Base-by-base conservation (phyloP, 1,140 invertebrate genomes). In the Hycleus phaleratus region DNA sequence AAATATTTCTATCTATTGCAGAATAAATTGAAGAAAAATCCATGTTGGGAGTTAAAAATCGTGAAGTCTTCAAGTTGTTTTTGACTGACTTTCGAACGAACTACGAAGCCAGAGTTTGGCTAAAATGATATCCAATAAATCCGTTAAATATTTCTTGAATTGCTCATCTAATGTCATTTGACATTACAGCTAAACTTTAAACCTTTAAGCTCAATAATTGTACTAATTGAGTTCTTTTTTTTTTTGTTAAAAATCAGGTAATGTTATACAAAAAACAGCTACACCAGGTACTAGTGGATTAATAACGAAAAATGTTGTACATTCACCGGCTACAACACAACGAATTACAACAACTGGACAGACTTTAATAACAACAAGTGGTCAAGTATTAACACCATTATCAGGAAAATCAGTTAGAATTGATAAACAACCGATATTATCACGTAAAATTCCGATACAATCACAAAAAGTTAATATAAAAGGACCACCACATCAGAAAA, bases 311-410 rank as follows among this genome's bases (percentile, higher is more conserved):
- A 12, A 40, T 49, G 26, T 62, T 51, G 7, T 26, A 7, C 40
- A 40, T 2, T 43, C 38, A n/a, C 42, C 42, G 1, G 5, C 46
- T 6, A 53, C 26, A 8, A 25, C 52, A 11, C 9, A 18, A 12
- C 32, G 7, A 42, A 42, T n/a, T 10, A 42, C 40, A 42, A 4
- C 9, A 11, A n/a, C 40, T 42, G 11, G 40, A n/a, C 67, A 72
- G 61, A 63, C 60, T 18, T 49, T 68, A 45, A 60, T 68, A 46
- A 64, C 71, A 1, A 62, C 70, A 1, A 75, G 76, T 62, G 75
- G 74, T n/a, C 74, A 78, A 38, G 64, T 78, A 38, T 52, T 79
- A 26, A 78, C 74, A 1, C 75, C 76, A n/a, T 71, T 78, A 45
- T 72, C 75, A 50, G 72, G 78, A 63, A 70, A 74, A 6, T 78